These are phyloP conservation scores for Rhinogobius similis DNA, from an alignment of 2,113 vertebrate genomes.

Conservation along the genomic window DNA sequence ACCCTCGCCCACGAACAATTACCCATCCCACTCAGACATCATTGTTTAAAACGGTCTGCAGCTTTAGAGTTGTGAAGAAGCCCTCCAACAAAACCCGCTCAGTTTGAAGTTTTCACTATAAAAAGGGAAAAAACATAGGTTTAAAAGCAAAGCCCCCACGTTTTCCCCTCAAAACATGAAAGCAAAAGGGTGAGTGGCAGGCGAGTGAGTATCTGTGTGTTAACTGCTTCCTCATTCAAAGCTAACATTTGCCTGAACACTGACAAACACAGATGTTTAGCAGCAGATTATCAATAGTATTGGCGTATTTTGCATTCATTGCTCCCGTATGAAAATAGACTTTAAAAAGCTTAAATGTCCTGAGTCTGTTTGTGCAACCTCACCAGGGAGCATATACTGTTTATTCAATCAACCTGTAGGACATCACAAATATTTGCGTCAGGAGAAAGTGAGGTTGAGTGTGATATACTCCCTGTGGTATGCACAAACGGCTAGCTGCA, in stretches of 20 bases:
- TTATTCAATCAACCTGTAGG: slow-evolving; percentile 30
- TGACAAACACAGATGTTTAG: slow-evolving; percentile 75
- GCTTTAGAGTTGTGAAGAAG: slow-evolving; percentile 37
- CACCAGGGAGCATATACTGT: slow-evolving; percentile 49
- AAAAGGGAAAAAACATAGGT: slow-evolving; percentile 26
- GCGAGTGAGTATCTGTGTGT: slow-evolving; percentile 73
- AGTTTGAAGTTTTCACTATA: slow-evolving; percentile 45
- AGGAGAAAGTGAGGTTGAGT: slow-evolving; percentile 44
- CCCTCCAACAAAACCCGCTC: slow-evolving; percentile 35
- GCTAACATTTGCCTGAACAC: slow-evolving; percentile 70
- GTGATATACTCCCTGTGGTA: slow-evolving; percentile 42
- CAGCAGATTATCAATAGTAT: slow-evolving; percentile 73
- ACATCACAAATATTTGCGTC: slow-evolving; percentile 35
- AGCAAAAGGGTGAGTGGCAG: slow-evolving; percentile 67
- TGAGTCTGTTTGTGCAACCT: slow-evolving; percentile 74
- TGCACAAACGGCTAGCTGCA: slow-evolving; percentile 53
- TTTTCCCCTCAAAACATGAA: slow-evolving; percentile 44
- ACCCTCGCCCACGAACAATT: slow-evolving; percentile 1
- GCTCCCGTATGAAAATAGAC: slow-evolving; percentile 77
- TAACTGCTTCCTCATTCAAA: slow-evolving; percentile 67
- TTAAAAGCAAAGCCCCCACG: slow-evolving; percentile 44
- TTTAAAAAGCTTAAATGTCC: slow-evolving; percentile 67
- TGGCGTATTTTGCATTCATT: slow-evolving; percentile 60
- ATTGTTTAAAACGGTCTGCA: slow-evolving; percentile 26
- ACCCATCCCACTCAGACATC: slow-evolving; percentile 13